These are phyloP conservation scores for Leptinotarsa texana DNA, from an alignment of 1,140 invertebrate species.

Conservation along the genomic window DNA sequence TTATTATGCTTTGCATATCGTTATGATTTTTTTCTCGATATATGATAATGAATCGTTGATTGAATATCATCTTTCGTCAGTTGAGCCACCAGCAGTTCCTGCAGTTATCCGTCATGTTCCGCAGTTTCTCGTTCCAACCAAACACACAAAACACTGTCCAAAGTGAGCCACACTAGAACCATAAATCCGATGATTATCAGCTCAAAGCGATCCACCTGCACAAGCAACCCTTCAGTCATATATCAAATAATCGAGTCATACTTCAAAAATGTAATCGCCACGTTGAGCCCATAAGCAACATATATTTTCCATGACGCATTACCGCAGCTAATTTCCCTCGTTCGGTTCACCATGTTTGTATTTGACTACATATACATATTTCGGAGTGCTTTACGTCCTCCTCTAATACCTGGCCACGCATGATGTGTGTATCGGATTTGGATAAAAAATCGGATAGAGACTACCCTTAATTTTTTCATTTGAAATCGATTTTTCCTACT, in stretches of 20 bases:
- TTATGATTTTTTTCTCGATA: too few species aligned
- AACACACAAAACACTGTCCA: too few species aligned
- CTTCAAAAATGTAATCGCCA: conserved; percentile 20
- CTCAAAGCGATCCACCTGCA: conserved; percentile 2
- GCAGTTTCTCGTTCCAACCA: too few species aligned
- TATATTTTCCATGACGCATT: conserved; percentile 1
- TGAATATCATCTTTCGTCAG: too few species aligned
- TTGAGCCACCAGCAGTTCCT: too few species aligned
- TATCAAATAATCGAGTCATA: conserved; percentile 15
- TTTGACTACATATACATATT: background rate
- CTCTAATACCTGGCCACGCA: background rate
- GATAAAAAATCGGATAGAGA: too few species aligned
- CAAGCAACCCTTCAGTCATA: background rate
- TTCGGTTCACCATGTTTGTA: background rate
- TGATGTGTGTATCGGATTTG: background rate
- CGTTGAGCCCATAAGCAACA: conserved; percentile 10
- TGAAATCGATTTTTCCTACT: too few species aligned
- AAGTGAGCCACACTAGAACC: background rate
- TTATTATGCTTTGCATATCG: too few species aligned
- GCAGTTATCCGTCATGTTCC: too few species aligned
- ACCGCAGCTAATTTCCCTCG: background rate
- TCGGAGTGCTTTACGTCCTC: background rate
- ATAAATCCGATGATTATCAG: background rate
- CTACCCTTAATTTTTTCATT: too few species aligned
- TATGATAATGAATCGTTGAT: too few species aligned